Percentiles rank a stretch among this genome's conserved stretches.
These are phyloP conservation scores for Brachionus manjavacas DNA, from an alignment of 1,140 invertebrate species.

Conservation along the genomic window DNA sequence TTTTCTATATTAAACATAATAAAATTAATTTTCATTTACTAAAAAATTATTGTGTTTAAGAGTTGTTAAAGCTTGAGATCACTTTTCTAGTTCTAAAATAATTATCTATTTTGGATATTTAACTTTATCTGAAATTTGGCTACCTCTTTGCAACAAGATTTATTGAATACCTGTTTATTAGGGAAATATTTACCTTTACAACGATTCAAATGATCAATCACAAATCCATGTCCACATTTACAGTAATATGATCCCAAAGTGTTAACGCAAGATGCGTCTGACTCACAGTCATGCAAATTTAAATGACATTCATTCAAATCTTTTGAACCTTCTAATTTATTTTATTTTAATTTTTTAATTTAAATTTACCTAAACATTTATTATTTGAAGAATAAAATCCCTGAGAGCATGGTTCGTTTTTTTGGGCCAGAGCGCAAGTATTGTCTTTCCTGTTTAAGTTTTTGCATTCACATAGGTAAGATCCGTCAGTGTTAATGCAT, in stretches of 20 bases:
- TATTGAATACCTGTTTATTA: no score
- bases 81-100: no score
- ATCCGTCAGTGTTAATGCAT: not conserved
- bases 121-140: no score
- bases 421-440: not conserved
- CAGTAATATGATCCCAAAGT: slow-evolving; percentile 24
- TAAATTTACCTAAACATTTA: not conserved
- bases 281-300: not conserved
- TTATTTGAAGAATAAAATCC: slow-evolving; percentile 7
- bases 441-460: not conserved
- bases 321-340: not conserved
- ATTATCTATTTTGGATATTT: no score
- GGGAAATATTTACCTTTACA: not conserved
- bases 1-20: no score
- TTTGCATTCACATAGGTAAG: slow-evolving; percentile 17
- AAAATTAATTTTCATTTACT: no score
- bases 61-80: no score
- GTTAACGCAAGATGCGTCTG: slow-evolving; percentile 1
- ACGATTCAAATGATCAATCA: not conserved
- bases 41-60: no score
- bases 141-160: no score
- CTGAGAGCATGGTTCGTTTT: not conserved
- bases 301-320: slow-evolving; percentile 30
- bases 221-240: slow-evolving; percentile 7
- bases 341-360: not conserved